These are phyloP conservation scores for Latrodectus geometricus DNA, from an alignment of 1,140 invertebrate species.

Conservation along the genomic window DNA sequence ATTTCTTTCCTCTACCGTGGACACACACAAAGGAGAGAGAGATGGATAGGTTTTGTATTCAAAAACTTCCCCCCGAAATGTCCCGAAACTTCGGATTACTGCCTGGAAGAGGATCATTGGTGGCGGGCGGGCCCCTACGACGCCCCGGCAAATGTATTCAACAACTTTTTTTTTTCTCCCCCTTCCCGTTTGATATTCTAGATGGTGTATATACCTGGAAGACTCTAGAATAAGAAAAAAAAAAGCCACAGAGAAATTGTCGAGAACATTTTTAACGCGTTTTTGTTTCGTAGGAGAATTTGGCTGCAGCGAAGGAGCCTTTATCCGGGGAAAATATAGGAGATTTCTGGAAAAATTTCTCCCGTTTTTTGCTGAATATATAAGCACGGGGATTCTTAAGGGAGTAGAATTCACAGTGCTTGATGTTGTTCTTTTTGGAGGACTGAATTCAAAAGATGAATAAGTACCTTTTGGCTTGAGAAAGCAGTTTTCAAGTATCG, in stretches of 20 bases:
- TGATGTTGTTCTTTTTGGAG: conserved; percentile 31
- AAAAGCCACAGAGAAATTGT: background rate
- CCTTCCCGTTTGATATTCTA: background rate
- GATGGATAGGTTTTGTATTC: conserved; percentile 58
- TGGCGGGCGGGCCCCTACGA: background rate
- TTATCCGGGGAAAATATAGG: conserved; percentile 35
- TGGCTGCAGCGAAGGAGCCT: background rate
- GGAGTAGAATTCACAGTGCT: conserved; percentile 10
- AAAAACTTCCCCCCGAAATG: conserved; percentile 24
- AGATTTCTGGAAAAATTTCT: conserved; percentile 29
- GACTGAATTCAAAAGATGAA: conserved; percentile 50
- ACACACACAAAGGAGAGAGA: conserved; percentile 35
- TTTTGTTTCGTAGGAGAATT: background rate
- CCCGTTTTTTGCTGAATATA: conserved; percentile 38
- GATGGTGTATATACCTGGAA: background rate
- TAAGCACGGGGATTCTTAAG: conserved; percentile 23
- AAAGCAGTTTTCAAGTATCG: conserved; percentile 21
- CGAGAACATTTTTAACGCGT: background rate
- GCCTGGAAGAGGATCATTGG: conserved; percentile 25
- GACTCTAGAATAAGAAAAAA: background rate
- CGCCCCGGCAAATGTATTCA: conserved; percentile 44
- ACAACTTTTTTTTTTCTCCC: conserved; percentile 28
- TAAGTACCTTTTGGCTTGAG: conserved; percentile 32
- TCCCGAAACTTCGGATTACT: conserved; percentile 53
- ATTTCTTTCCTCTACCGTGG: conserved; percentile 16